phyloP scores from a whole-genome alignment of 2,888 invertebrate genomes.

The Strigamia transsilvanica region DNA sequence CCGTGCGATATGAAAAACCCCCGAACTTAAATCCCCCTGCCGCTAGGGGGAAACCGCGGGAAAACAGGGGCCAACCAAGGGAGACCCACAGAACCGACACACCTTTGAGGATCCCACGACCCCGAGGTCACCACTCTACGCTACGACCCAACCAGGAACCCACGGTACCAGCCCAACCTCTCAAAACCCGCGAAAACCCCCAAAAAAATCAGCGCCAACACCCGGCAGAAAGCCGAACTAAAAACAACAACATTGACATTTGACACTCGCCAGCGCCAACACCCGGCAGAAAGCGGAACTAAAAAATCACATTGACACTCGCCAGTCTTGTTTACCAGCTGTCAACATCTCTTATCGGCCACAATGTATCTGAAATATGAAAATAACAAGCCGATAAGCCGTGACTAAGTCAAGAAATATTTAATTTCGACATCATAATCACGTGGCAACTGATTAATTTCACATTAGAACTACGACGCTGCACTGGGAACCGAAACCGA shows the following conservation, averaged over 20 bases:
- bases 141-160: not conserved
- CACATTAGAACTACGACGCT: too few relatives aligned
- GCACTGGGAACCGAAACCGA: too few relatives aligned
- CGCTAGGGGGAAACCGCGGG: not conserved
- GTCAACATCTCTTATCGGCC: not conserved
- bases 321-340: not conserved
- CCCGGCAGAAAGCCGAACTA: not conserved
- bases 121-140: not conserved
- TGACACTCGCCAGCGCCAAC: not conserved
- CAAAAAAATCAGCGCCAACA: not conserved
- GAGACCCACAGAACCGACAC: not conserved
- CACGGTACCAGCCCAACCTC: not conserved
- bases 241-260: not conserved
- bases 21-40: not conserved
- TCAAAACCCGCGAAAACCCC: not conserved
- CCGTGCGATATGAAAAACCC: not conserved
- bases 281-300: too few relatives aligned
- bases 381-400: too few relatives aligned
- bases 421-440: too few relatives aligned
- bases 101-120: conserved; percentile 24
- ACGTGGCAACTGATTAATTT: too few relatives aligned
- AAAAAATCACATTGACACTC: too few relatives aligned
- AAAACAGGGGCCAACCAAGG: not conserved
- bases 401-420: too few relatives aligned
- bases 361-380: not conserved